phyloP scores from a whole-genome alignment of 2,888 invertebrate genomes.

The Gastrophysa polygoni region DNA sequence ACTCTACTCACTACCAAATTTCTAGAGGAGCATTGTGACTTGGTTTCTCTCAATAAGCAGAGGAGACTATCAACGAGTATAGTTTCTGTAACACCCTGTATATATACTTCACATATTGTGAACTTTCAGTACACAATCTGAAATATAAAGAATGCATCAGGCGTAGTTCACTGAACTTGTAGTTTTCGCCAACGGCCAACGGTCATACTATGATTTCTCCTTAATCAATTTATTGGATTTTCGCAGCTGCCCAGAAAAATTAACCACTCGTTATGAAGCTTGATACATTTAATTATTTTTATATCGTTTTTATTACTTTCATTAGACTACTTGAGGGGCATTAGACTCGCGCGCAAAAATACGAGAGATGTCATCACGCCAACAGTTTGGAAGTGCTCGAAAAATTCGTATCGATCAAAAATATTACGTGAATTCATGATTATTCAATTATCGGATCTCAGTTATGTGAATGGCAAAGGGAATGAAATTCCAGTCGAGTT shows the following conservation, averaged over 20 bases:
- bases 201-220: slow-evolving; percentile 2
- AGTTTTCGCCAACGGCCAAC: not conserved
- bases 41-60: too few species aligned
- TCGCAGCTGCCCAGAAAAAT: slow-evolving; percentile 14
- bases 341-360: not conserved
- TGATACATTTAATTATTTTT: slow-evolving; percentile 15
- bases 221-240: slow-evolving; percentile 9
- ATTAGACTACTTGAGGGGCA: slow-evolving; percentile 5
- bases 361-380: not conserved
- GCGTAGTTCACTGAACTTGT: not conserved
- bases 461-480: too few species aligned
- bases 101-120: too few species aligned
- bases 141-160: not conserved
- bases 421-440: too few species aligned
- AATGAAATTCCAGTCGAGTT: not conserved
- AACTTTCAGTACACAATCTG: not conserved
- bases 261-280: not conserved
- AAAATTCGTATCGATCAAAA: too few species aligned
- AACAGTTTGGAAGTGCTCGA: not conserved
- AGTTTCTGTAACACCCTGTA: too few species aligned
- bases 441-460: too few species aligned
- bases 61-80: too few species aligned
- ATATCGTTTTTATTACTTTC: slow-evolving; percentile 17
- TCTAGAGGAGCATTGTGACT: too few species aligned
- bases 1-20: too few species aligned